These are phyloP conservation scores for Pilophorus perplexus DNA, from an alignment of 2,888 invertebrate species.

Conservation along the genomic window DNA sequence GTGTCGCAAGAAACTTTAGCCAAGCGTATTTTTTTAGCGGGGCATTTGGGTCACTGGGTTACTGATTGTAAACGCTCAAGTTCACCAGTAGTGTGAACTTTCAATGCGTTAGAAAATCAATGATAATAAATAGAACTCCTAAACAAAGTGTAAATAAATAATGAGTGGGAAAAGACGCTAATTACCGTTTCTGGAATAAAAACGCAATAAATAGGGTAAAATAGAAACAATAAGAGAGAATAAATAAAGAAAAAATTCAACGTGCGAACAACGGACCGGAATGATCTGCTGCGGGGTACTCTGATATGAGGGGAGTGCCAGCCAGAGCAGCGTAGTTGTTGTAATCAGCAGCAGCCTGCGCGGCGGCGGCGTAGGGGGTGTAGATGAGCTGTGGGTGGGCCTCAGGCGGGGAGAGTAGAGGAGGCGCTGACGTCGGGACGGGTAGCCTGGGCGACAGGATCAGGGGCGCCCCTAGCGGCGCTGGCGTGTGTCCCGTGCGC, in stretches of 20 bases:
- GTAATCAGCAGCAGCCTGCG: slow-evolving; percentile 72
- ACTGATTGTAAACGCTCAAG: too few species aligned
- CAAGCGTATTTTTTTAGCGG: too few species aligned
- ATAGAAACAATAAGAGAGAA: slow-evolving; percentile 6
- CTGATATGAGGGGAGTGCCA: slow-evolving; percentile 75
- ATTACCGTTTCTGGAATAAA: not conserved
- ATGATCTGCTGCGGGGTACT: slow-evolving; percentile 84
- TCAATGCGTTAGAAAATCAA: too few species aligned
- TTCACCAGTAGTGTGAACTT: too few species aligned
- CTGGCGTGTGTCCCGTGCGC: slow-evolving; percentile 63
- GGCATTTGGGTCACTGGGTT: too few species aligned
- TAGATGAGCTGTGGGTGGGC: slow-evolving; percentile 79
- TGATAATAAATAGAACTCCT: too few species aligned
- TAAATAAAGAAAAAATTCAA: slow-evolving; percentile 56
- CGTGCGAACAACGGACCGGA: slow-evolving; percentile 93
- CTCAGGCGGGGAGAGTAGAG: slow-evolving; percentile 64
- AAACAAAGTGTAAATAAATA: slow-evolving; percentile 10
- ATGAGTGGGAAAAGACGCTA: not conserved
- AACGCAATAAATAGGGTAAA: slow-evolving; percentile 9
- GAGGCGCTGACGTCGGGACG: slow-evolving; percentile 67
- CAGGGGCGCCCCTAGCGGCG: slow-evolving; percentile 86
- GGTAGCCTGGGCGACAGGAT: slow-evolving; percentile 89
- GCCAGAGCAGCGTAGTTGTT: slow-evolving; percentile 84
- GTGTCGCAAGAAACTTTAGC: too few species aligned
- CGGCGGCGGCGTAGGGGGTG: slow-evolving; percentile 71